These are phyloP conservation scores for Eugnorisma glareosa DNA, from an alignment of 2,888 invertebrate genomes.

Conservation along the genomic window DNA sequence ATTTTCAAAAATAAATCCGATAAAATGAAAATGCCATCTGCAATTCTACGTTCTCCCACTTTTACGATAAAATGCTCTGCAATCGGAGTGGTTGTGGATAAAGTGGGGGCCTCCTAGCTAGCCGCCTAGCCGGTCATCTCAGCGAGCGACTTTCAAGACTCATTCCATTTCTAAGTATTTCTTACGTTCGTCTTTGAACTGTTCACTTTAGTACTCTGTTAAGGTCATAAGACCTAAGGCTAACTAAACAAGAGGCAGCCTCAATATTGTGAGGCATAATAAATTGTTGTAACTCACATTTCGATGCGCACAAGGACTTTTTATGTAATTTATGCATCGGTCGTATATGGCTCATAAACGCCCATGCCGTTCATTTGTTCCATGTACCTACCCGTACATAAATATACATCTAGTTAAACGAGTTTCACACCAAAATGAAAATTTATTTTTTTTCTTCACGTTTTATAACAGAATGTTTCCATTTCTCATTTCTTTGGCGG, in stretches of 20 bases:
- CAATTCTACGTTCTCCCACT: conserved; percentile 59
- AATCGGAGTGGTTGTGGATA: conserved; percentile 59
- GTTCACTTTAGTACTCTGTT: conserved; percentile 21
- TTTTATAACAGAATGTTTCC: conserved; percentile 78
- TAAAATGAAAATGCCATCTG: conserved; percentile 61
- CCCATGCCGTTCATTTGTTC: conserved; percentile 28
- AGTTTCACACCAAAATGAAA: conserved; percentile 70
- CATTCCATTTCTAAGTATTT: conserved; percentile 76
- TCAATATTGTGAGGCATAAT: background rate
- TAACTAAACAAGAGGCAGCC: background rate
- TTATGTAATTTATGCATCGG: conserved; percentile 30
- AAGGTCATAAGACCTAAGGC: conserved; percentile 9
- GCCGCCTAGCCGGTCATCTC: conserved; percentile 57
- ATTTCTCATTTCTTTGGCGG: conserved; percentile 77
- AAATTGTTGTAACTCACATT: conserved; percentile 10
- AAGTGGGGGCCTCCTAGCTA: conserved; percentile 43
- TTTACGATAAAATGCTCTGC: conserved; percentile 60
- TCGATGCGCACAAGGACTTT: conserved; percentile 8
- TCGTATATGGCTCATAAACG: conserved; percentile 33
- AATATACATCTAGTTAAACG: conserved; percentile 52
- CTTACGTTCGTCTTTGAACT: conserved; percentile 59
- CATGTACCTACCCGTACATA: conserved; percentile 34
- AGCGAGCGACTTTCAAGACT: conserved; percentile 73
- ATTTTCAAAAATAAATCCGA: conserved; percentile 60
- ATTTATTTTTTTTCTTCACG: conserved; percentile 75